Evolutionary conservation across 2,888 invertebrate species (phyloP), one percentile per base, ranked within the genome.

Genomic region (Phortica okadai): DNA sequence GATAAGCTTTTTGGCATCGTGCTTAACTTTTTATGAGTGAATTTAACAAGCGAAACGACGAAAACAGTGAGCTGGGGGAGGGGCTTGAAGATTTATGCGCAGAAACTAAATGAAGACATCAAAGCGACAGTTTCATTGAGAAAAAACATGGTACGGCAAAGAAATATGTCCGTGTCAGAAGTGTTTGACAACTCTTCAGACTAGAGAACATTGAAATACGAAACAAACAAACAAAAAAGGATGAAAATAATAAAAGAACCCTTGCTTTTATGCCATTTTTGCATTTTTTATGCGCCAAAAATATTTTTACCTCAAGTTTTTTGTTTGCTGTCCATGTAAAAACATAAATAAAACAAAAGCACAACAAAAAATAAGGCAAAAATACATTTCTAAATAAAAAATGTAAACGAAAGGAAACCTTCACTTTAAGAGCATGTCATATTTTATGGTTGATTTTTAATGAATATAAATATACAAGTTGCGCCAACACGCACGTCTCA

Each of bases 341-440:
- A 3, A 66, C 0, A 66, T 2, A 66, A 33, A 21, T 25, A 66
- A 25, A 42, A 10, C 41, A 66, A 33, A 41, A 66, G 42, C 41
- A 67, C 41, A 66, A 16, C 0, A 69, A 41, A 44, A 45, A 44
- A 69, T 16, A 69, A 16, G n/a, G n/a, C n/a, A n/a, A 69, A 69
- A 69, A 69, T 8, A 33, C 66, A 33, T 33, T 33, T 33, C 33
- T 33, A 33, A 33, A 33, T 33, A 33, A 33, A 33, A 33, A 33
- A 33, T 33, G 33, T 4, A 33, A 33, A 33, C 14, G 8, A 50
- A 11, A 6, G 50, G 14, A 21, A n/a, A 50, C 66, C 70, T 74
- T 76, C 76, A 78, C 74, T 66, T 79, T 58, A 41, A 62, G 6
- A 62, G 10, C 25, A 25, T 8, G 10, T n/a, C 67, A 67, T 67